Base-by-base conservation (phyloP, 1,140 invertebrate genomes). In the Lerema accius region DNA sequence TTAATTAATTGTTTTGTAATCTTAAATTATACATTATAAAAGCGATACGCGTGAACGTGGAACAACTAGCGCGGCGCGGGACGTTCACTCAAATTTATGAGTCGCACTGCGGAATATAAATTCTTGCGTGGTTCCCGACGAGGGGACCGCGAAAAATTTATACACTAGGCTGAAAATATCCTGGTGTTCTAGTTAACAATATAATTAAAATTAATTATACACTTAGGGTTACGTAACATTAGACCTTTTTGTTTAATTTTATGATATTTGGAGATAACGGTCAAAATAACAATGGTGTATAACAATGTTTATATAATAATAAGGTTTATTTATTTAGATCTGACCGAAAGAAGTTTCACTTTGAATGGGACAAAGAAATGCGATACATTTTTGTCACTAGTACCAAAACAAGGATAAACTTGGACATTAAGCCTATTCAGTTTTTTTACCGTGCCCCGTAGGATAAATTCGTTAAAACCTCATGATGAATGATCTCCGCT, bases 41-140 rank as follows among this genome's bases (percentile, higher is more conserved):
- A 75, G 78, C 68, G 67, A 71, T 76, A 69, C 76, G 60, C 71
- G 78, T 53, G 69, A 69, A 77, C 74, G 68, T 80, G 80, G 78
- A 79, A 86, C 84, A 84, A 80, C 76, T 75, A 80, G 78, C 69
- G 71, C 69, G 76, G 64, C 61, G 69, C 62, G 71, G 81, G 80
- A 86, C 83, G 74, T 73, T 80, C 77, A 78, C 77, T 73, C 75
- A 77, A 80, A 88, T 86, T 88, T 88, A 88, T 88, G 80, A 83
- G 83, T 84, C 85, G 85, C 85, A 88, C 50, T 88, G 85, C 85
- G 83, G 85, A 82, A 81, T 88, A 88, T 86, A 84, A 85, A 86
- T 82, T 83, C 77, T 78, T 75, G 71, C 71, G 74, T 77, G 69
- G 74, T 71, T 78, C 76, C 70, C 70, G 63, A 59, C 46, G 71